These are phyloP conservation scores for Pseudorectes ferrugineus DNA, from an alignment of 2,113 vertebrate species.

Conservation along the genomic window DNA sequence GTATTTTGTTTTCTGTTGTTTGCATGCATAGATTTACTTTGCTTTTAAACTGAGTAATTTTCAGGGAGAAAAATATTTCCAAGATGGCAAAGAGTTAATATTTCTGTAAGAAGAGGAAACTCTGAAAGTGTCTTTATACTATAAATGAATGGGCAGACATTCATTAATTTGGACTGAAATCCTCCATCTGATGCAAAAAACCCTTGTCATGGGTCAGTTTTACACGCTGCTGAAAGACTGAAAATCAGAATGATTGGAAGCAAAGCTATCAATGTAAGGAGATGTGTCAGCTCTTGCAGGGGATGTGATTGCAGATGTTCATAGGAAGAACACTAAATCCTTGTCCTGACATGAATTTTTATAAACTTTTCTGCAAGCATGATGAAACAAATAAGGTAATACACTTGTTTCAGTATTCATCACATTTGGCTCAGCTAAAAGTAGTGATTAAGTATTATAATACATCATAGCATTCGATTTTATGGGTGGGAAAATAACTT, in stretches of 20 bases:
- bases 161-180: neutral
- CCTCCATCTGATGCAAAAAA: neutral
- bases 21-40: neutral
- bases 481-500: neutral
- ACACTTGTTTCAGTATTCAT: neutral
- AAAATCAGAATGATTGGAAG: constrained; percentile 5
- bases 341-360: constrained; percentile 7
- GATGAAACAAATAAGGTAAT: neutral
- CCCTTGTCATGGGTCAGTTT: neutral
- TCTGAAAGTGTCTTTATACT: neutral
- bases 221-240: neutral
- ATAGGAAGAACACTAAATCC: neutral
- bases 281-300: constrained; percentile 8
- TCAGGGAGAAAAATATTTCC: neutral
- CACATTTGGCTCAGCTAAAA: neutral
- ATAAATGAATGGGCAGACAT: neutral
- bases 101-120: neutral
- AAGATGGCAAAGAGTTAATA: neutral
- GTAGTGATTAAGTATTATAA: neutral
- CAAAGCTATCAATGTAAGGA: neutral
- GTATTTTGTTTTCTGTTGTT: neutral
- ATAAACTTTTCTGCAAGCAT: neutral
- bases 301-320: neutral
- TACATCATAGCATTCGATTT: neutral
- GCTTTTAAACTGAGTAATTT: neutral